phyloP scores from a whole-genome alignment of 2,113 vertebrate species.

The Microcebus murinus region DNA sequence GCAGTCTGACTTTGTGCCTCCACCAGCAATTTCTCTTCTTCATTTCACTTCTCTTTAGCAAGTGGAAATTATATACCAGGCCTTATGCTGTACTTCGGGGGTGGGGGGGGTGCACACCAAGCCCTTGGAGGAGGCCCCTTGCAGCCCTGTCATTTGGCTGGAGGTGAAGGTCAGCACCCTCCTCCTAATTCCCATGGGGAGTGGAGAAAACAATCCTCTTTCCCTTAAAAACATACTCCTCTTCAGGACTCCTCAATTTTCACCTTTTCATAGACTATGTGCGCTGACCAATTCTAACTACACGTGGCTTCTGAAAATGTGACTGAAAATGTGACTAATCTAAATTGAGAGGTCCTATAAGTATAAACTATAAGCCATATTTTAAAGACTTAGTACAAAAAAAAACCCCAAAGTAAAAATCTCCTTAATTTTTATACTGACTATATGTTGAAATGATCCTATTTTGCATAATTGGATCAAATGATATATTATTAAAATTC shows the following conservation, averaged over 20 bases:
- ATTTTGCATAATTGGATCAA: background rate
- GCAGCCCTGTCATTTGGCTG: background rate
- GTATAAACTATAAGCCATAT: background rate
- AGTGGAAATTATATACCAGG: background rate
- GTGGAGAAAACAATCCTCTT: background rate
- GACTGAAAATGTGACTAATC: no score
- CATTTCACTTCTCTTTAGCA: background rate
- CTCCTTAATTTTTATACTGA: background rate
- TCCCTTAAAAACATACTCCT: background rate
- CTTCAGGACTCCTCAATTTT: background rate
- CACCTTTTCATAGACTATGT: background rate
- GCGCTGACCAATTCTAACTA: background rate
- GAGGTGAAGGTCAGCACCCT: no score
- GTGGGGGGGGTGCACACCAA: background rate
- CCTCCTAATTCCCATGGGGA: background rate
- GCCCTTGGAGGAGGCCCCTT: background rate
- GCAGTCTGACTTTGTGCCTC: background rate
- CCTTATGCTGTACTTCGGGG: background rate
- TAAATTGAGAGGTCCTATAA: background rate
- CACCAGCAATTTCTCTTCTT: background rate
- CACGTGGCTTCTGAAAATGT: background rate
- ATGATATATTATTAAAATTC: background rate
- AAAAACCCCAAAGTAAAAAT: background rate
- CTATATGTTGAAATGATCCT: background rate
- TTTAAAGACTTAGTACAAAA: background rate